Evolutionary conservation across 2,888 invertebrate species (phyloP).

Genomic region (Ceriagrion tenellum): DNA sequence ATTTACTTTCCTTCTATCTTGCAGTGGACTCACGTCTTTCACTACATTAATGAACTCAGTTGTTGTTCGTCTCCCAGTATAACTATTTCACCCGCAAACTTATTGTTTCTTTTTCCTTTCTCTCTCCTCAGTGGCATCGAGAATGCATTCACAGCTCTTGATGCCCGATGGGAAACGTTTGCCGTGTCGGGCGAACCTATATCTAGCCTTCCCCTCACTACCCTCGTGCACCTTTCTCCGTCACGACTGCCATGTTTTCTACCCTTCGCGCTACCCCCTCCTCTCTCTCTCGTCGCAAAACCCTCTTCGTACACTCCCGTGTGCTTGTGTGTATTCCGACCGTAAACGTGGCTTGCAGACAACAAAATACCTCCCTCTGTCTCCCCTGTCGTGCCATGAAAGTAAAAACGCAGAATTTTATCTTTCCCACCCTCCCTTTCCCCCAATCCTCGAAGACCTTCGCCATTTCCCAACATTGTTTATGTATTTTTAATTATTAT

Average conservation of each 20-base stretch:
- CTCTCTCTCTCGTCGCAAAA: not conserved
- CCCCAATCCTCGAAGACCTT: not conserved
- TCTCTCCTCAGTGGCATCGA: not conserved
- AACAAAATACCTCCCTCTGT: not conserved
- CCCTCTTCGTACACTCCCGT: not conserved
- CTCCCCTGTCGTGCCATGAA: not conserved
- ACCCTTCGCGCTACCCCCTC: not conserved
- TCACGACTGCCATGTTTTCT: not conserved
- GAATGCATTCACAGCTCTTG: not conserved
- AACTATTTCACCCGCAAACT: no score
- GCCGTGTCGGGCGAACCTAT: not conserved
- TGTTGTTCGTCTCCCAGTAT: not conserved
- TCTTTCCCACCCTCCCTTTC: not conserved
- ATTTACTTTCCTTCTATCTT: no score
- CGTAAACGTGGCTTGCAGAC: not conserved
- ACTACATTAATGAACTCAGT: not conserved
- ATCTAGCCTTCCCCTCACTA: no score
- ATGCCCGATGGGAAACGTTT: not conserved
- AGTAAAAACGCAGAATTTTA: not conserved
- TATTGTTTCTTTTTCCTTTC: no score
- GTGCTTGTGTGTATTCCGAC: not conserved
- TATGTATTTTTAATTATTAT: constrained; percentile 43
- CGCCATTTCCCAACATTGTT: constrained; percentile 3
- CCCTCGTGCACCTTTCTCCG: not conserved
- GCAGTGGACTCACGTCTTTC: no score